Evolutionary conservation across 2,797 vertebrate species (phyloP).

Genomic region (Yasuhikotakia modesta): DNA sequence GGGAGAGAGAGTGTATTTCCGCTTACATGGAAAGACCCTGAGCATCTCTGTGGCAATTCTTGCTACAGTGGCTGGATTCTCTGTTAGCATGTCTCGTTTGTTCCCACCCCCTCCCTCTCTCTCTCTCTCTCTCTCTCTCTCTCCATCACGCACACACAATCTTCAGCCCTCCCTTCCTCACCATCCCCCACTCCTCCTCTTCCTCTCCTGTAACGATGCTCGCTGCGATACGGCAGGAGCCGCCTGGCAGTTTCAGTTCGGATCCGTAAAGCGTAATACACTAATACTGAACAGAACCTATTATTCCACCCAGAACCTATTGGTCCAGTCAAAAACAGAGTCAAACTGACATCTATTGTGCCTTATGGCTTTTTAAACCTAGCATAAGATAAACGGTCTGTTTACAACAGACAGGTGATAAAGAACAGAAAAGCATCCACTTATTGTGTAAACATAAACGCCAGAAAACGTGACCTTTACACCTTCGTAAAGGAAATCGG

Average conservation of each 20-base stretch:
- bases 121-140: constrained; percentile 15
- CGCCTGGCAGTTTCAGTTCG: background rate
- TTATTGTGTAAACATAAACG: background rate
- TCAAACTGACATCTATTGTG: background rate
- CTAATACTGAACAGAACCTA: too few species aligned
- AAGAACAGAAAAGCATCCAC: background rate
- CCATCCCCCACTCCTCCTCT: constrained; percentile 32
- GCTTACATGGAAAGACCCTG: constrained; percentile 48
- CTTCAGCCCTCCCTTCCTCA: constrained; percentile 42
- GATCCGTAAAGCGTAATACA: background rate
- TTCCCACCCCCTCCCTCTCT: constrained; percentile 24
- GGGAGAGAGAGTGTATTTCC: constrained; percentile 43
- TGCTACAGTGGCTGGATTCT: constrained; percentile 43
- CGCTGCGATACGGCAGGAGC: constrained; percentile 17
- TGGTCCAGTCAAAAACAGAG: background rate
- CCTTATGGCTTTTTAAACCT: background rate
- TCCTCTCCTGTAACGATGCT: constrained; percentile 15
- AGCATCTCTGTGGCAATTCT: constrained; percentile 25
- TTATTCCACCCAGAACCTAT: too few species aligned
- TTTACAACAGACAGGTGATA: background rate
- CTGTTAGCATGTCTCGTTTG: constrained; percentile 39
- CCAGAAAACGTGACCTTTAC: background rate
- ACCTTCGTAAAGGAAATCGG: background rate
- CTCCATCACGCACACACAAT: constrained; percentile 10
- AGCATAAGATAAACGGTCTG: background rate